Percentiles rank a stretch among this genome's conserved stretches.
These are phyloP conservation scores for Lomographa bimaculata DNA, from an alignment of 2,888 invertebrate genomes.

Conservation along the genomic window DNA sequence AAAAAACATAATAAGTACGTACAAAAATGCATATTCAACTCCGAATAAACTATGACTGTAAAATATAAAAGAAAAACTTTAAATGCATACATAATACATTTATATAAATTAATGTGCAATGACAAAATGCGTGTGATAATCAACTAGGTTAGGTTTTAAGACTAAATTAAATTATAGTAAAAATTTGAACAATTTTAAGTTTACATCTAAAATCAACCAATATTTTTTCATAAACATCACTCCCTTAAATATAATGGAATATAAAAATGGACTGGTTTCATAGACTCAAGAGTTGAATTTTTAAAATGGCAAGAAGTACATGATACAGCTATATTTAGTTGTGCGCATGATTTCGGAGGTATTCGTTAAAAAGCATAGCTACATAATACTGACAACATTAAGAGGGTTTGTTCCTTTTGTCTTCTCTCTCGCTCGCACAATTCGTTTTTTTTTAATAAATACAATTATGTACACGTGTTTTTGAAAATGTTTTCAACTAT, in stretches of 20 bases:
- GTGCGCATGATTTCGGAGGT: no score
- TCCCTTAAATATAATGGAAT: constrained; percentile 50
- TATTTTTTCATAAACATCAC: constrained; percentile 35
- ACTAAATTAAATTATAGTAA: constrained; percentile 20
- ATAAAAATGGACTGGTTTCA: constrained; percentile 46
- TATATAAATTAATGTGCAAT: constrained; percentile 29
- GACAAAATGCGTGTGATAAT: constrained; percentile 22
- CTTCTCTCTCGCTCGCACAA: no score
- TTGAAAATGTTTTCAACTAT: no score
- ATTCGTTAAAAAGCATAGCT: no score
- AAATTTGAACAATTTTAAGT: constrained; percentile 25
- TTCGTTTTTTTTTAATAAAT: no score
- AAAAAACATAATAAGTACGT: constrained; percentile 74
- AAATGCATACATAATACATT: constrained; percentile 36
- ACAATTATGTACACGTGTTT: no score
- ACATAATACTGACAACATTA: no score
- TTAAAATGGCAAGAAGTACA: constrained; percentile 24
- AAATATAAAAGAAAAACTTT: constrained; percentile 41
- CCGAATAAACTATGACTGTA: constrained; percentile 46
- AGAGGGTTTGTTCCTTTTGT: no score
- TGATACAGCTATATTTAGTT: no score
- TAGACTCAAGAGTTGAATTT: constrained; percentile 10
- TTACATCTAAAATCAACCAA: constrained; percentile 33
- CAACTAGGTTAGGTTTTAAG: constrained; percentile 10
- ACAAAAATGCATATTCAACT: constrained; percentile 57